Conservation (phyloP, 2,797 vertebrate species). For the Gorsachius magnificus region DNA sequence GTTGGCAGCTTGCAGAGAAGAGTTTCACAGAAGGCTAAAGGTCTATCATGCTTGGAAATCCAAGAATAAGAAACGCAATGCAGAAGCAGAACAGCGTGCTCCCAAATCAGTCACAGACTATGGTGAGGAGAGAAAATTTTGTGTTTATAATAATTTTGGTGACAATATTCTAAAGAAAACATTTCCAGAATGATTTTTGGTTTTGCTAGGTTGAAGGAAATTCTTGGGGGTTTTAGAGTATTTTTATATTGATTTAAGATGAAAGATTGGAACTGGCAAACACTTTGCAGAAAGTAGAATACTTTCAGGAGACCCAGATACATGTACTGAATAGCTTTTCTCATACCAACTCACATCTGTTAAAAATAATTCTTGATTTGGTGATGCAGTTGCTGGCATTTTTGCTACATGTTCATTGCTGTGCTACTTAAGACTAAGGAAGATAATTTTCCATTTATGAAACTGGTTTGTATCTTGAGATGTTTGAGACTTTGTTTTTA, state of each 20-base stretch:
- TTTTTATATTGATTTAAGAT: neutral
- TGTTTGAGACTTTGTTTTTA: neutral
- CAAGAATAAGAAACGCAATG: slow-evolving; percentile 95
- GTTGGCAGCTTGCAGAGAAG: slow-evolving; percentile 95
- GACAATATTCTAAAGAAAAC: neutral
- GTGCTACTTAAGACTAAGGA: neutral
- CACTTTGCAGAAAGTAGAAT: neutral
- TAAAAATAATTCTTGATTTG: neutral
- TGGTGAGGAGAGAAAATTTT: slow-evolving; percentile 76
- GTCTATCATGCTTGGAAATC: slow-evolving; percentile 99
- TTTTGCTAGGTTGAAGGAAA: neutral
- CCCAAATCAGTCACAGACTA: slow-evolving; percentile 97
- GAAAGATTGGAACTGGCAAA: neutral
- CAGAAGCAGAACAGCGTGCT: slow-evolving; percentile 91
- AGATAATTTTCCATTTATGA: neutral
- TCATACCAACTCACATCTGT: neutral
- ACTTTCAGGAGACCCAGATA: neutral
- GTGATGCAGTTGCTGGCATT: neutral
- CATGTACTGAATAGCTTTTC: neutral
- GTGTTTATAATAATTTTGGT: neutral
- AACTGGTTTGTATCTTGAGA: neutral
- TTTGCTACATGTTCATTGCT: neutral
- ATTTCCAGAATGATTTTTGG: neutral
- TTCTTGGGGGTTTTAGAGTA: neutral
- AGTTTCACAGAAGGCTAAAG: slow-evolving; percentile 97